Evolutionary conservation across 1,140 invertebrate genomes (phyloP), one percentile per base, ranked within the genome.

Genomic region (Zelostemma sp.): DNA sequence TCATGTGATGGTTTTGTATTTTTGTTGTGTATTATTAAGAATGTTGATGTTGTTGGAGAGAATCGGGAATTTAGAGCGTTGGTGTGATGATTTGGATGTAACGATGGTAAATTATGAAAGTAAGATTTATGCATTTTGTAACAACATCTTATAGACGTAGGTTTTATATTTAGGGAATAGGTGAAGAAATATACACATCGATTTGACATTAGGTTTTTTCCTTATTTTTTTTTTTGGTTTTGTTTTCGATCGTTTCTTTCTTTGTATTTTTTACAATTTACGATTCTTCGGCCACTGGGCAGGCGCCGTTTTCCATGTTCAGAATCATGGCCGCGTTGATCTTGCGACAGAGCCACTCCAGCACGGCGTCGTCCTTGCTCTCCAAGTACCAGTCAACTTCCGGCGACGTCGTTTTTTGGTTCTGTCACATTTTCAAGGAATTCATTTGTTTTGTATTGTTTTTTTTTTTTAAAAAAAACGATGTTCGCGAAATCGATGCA

Each of bases 251-350:
- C 33, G 21, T 25, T 25, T 25, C 3, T 25, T 25, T 25, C 8
- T 57, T 53, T 69, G n/a, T n/a, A n/a, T n/a, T n/a, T n/a, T 73
- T 63, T 57, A 64, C 40, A 60, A 35, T 48, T 71, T 72, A 72
- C 50, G 53, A 47, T 66, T 68, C 53, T 72, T 72, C 68, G 17
- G 54, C 70, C 59, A 71, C 40, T 25, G 78, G 73, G 66, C 75
- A 79, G 55, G 75, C 76, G 54, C 76, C 89, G 50, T 89, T 89
- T 79, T 90, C 88, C 88, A 90, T 90, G 65, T 89, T 90, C 19
- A 92, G 80, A 51, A 92, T 88, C 73, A 93, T 89, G 1, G 91
- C 91, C 68, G 88, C 90, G 77, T 93, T 89, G 40, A 93, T 90
- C 85, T 93, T 92, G 31, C 88, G 85, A 69, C 90, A 88, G 0